phyloP scores from a whole-genome alignment of 2,113 vertebrate genomes.

The Porphyrio hochstetteri region DNA sequence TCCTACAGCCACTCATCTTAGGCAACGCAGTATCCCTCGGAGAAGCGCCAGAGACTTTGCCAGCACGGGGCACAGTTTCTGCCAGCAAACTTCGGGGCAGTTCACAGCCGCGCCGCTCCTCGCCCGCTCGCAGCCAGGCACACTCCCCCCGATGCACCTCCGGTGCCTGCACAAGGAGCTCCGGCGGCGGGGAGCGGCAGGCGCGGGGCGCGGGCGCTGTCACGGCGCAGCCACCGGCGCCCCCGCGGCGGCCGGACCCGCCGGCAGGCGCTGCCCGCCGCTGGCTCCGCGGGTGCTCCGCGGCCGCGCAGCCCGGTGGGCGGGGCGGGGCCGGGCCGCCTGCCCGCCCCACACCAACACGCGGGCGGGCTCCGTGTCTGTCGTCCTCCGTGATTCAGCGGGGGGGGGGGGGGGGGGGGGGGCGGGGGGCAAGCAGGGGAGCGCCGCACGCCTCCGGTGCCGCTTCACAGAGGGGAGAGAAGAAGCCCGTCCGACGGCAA shows the following conservation, averaged over 20 bases:
- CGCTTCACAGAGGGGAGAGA: fast-evolving
- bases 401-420: neutral
- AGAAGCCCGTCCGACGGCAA: fast-evolving
- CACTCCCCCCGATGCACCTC: neutral
- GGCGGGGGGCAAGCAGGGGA: neutral
- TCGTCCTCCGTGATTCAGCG: neutral
- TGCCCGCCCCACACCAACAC: neutral
- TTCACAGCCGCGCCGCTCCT: conserved; percentile 28
- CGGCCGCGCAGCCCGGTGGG: neutral
- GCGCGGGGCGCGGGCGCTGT: neutral
- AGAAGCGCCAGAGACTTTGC: conserved; percentile 62
- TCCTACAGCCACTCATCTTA: conserved; percentile 94
- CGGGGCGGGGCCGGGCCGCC: neutral
- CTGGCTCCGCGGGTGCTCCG: neutral
- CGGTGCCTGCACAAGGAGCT: conserved; percentile 40
- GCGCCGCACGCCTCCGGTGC: fast-evolving
- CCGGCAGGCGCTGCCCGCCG: neutral
- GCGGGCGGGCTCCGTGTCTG: neutral
- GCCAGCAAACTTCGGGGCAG: conserved; percentile 77
- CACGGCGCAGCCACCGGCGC: neutral
- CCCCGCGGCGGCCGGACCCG: neutral
- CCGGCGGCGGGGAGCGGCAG: neutral
- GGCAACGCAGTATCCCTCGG: conserved; percentile 67
- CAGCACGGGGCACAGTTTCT: neutral
- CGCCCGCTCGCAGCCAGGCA: neutral